Evolutionary conservation across 2,113 vertebrate genomes (phyloP), one percentile per base, ranked within the genome.

Genomic region (Clinocottus analis): DNA sequence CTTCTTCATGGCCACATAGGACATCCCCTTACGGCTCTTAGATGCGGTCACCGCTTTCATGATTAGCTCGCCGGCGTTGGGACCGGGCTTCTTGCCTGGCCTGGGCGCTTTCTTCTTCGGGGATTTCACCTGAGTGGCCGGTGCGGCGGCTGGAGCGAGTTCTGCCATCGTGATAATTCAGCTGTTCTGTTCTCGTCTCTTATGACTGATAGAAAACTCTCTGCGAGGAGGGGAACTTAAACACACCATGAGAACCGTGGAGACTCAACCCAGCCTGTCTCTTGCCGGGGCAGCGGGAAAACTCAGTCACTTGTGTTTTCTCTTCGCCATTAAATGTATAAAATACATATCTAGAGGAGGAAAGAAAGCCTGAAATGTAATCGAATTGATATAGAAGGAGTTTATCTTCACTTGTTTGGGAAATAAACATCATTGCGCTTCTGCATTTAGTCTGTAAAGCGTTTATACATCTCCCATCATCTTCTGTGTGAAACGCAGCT

Each of bases 301-400:
- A 3, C 14, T 3, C 5, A 0, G 9, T 1, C 12, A 45, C 62
- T 69, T 86, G 84, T 86, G 84, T 80, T 86, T 86, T 86, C 72
- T 86, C 62, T 3, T n/a, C 25, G 1, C 31, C 14, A 2, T 66
- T n/a, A 78, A 78, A 65, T 0, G n/a, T 0, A 0, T 1, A 14
- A 75, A 84, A 80, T 19, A 33, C 33, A 13, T 41, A 27, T 4
- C 13, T 27, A 7, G 13, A 0, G 31, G 14, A 6, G 13, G 4
- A 7, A 2, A 0, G 17, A 7, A 17, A 33, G 16, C 7, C 0
- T 17, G 0, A 12, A 33, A 21, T 7, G 3, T 1, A 23, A n/a
- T 6, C 27, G 0, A 33, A 1, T 3, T 8, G 13, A 35, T 2
- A 29, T 33, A 41, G 10, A 3, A 39, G 9, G 9, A 55, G 35